Base-by-base conservation (phyloP, 2,888 invertebrate species). In the Entomobrya proxima region DNA sequence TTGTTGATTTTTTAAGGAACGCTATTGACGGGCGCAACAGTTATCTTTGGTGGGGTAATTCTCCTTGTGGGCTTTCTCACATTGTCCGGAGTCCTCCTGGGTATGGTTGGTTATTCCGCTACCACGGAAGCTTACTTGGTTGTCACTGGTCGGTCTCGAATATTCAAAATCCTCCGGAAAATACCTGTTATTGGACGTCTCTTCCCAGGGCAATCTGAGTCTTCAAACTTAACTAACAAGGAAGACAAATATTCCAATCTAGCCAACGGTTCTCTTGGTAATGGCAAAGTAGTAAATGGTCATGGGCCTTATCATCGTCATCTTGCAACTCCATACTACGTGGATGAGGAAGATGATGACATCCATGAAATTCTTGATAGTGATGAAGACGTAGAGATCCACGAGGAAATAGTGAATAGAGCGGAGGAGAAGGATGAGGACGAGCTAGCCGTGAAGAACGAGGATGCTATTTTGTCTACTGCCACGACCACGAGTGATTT, bases 21-120 rank as follows among this genome's bases (percentile, higher is more conserved):
- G n/a, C 69, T 88, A 32, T 55, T 88, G 52, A 87, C 88, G 18
- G 81, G 69, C n/a, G 88, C 88, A 32, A 80, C 88, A 9, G 86
- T 88, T 5, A 40, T 86, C 18, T 82, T 88, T 21, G 88, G 88
- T 24, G 86, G 86, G 7, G 88, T 88, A 15, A 81, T 88, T 15
- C 35, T 87, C 7, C 27, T 85, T 50, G 79, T 88, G 2, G 87
- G 86, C 9, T 74, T 87, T 21, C 18, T 77, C 47, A 88, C 88
- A 21, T 47, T 88, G 9, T 52, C 55, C 9, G 75, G 77, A 44
- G 82, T 87, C 24, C 40, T 84, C 5, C 9, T 77, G 15, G 88
- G 84, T 27, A 80, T 85, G 78, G 37, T 87, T 6, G 84, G 86
- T n/a, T 88, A 88, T 61, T 84, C 84, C 30, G 83, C 82, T 21